Evolutionary conservation across 2,797 vertebrate species (phyloP).

Genomic region (Myoxocephalus aenaeus): DNA sequence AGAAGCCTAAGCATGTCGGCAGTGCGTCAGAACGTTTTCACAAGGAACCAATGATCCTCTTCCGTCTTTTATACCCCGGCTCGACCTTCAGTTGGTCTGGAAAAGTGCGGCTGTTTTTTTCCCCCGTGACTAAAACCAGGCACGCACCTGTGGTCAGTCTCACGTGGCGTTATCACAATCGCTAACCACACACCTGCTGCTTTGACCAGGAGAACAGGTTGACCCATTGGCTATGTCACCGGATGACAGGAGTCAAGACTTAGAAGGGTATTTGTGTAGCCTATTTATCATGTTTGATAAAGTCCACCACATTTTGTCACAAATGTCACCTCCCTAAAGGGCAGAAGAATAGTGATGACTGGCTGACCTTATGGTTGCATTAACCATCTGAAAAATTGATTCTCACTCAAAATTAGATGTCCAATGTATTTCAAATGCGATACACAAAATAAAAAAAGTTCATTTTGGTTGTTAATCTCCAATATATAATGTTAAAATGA

Average conservation of each 20-base stretch:
- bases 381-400: neutral
- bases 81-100: constrained; percentile 48
- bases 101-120: constrained; percentile 31
- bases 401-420: neutral
- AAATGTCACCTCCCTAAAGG: neutral
- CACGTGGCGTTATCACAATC: constrained; percentile 58
- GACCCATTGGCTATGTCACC: constrained; percentile 25
- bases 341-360: neutral
- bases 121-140: constrained; percentile 26
- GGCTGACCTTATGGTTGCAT: neutral
- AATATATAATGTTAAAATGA: constrained; percentile 11
- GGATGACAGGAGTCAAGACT: constrained; percentile 26
- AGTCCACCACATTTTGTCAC: neutral
- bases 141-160: constrained; percentile 67
- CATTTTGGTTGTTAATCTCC: neutral
- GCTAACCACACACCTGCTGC: constrained; percentile 20
- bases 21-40: constrained; percentile 31
- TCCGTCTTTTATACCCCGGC: constrained; percentile 63
- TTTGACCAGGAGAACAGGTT: constrained; percentile 39
- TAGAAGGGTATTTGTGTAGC: neutral
- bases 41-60: neutral
- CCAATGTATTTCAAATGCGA: neutral
- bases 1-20: constrained; percentile 74
- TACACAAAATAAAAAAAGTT: neutral
- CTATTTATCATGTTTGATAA: constrained; percentile 13